Percentiles rank a stretch among this genome's conserved stretches.
Conservation (phyloP, 2,113 vertebrate genomes). For the Ardeotis arabs region DNA sequence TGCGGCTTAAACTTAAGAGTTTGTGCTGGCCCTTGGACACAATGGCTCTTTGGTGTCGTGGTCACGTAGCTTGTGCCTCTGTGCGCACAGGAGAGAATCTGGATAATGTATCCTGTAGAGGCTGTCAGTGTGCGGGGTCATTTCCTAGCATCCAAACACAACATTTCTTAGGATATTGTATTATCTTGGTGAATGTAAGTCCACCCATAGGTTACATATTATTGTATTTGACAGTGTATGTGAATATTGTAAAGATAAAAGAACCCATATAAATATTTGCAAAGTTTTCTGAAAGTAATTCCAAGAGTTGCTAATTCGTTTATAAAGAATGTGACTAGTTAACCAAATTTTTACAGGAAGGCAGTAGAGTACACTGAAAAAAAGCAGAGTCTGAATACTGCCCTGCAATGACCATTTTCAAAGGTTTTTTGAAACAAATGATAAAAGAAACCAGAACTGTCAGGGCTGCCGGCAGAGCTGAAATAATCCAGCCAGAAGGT, state of each 20-base stretch:
- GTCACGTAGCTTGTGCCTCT: not conserved
- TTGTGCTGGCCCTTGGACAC: not conserved
- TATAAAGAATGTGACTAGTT: not conserved
- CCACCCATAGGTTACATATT: not conserved
- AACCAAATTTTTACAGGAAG: not conserved
- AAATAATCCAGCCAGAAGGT: conserved; percentile 52
- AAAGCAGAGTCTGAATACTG: conserved; percentile 16
- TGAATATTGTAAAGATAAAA: not conserved
- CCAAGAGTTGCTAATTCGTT: not conserved
- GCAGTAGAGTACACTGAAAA: not conserved
- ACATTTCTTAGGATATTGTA: not conserved
- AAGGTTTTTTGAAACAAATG: conserved; percentile 45
- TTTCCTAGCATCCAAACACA: not conserved
- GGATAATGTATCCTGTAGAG: not conserved
- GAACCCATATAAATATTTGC: not conserved
- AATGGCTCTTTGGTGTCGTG: not conserved
- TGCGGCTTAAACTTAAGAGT: not conserved
- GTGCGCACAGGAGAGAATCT: not conserved
- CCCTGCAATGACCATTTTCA: conserved; percentile 22
- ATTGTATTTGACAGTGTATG: not conserved
- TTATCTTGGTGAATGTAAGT: not conserved
- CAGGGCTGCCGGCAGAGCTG: conserved; percentile 48
- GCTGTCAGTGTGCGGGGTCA: not conserved
- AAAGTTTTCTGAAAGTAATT: not conserved
- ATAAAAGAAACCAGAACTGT: conserved; percentile 55